These are phyloP conservation scores for Cecropterus lyciades DNA, from an alignment of 1,140 invertebrate genomes.

Conservation along the genomic window DNA sequence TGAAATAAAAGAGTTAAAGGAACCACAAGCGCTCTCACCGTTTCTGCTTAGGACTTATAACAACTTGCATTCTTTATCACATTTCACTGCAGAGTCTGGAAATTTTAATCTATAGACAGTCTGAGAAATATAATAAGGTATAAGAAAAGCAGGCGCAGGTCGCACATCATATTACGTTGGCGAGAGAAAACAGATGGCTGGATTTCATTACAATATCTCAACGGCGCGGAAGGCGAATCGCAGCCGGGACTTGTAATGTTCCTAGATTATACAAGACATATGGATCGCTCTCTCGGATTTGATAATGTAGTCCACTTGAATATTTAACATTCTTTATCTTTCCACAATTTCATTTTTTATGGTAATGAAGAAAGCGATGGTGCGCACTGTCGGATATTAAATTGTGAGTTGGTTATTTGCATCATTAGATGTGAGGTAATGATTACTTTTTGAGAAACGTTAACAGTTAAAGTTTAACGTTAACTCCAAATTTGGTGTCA, in stretches of 20 bases:
- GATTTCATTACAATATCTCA: slow-evolving; percentile 79
- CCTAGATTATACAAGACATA: slow-evolving; percentile 69
- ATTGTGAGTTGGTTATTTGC: not conserved
- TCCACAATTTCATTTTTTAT: slow-evolving; percentile 12
- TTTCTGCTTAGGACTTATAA: too few species aligned
- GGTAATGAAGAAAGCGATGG: slow-evolving; percentile 17
- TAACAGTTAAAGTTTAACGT: too few species aligned
- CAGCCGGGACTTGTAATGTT: slow-evolving; percentile 65
- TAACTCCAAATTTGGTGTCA: too few species aligned
- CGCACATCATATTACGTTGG: slow-evolving; percentile 68
- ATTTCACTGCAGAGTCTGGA: slow-evolving; percentile 12
- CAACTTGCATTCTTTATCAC: slow-evolving; percentile 20
- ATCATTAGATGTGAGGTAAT: not conserved
- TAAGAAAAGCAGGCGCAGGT: slow-evolving; percentile 63
- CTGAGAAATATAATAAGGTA: slow-evolving; percentile 32
- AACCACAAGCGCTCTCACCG: too few species aligned
- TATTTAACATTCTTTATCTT: slow-evolving; percentile 29
- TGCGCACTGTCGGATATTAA: slow-evolving; percentile 7
- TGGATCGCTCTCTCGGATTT: slow-evolving; percentile 52
- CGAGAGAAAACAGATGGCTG: slow-evolving; percentile 76
- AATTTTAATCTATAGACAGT: slow-evolving; percentile 32
- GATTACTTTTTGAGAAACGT: too few species aligned
- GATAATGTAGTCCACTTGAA: slow-evolving; percentile 40
- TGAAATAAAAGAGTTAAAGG: too few species aligned
- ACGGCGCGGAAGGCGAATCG: slow-evolving; percentile 68